These are phyloP conservation scores for Drosophila ohnishii DNA, from an alignment of 1,140 invertebrate genomes.

Conservation along the genomic window DNA sequence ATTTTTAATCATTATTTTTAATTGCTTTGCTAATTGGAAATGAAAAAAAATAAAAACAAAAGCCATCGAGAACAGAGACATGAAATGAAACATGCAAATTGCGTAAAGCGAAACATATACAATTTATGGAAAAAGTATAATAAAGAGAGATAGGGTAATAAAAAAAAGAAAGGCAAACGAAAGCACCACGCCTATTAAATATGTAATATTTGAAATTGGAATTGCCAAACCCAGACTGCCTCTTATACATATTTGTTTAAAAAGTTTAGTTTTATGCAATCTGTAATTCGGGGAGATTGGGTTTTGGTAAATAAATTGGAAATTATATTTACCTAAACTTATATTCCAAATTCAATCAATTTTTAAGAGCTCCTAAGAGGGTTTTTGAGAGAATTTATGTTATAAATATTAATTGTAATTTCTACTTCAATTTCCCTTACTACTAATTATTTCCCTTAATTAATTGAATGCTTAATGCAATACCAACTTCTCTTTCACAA, in stretches of 20 bases:
- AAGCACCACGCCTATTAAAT: constrained; percentile 36
- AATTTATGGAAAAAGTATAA: constrained; percentile 10
- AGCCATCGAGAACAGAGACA: constrained; percentile 14
- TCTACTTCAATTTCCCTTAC: not conserved
- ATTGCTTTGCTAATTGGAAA: constrained; percentile 69
- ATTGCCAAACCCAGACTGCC: not conserved
- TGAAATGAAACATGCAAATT: constrained; percentile 67
- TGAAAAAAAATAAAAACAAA: constrained; percentile 22
- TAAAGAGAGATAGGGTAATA: no score
- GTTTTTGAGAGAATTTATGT: no score
- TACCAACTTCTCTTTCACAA: not conserved
- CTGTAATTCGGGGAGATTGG: not conserved
- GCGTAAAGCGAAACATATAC: constrained; percentile 22
- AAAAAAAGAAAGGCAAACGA: constrained; percentile 18
- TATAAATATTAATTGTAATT: not conserved
- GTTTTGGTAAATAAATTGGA: not conserved
- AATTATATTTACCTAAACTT: not conserved
- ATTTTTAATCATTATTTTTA: constrained; percentile 73
- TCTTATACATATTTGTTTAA: constrained; percentile 4
- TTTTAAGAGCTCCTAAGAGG: not conserved
- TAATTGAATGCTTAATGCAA: constrained; percentile 5
- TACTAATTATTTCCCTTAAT: constrained; percentile 1
- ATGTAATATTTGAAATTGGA: constrained; percentile 26
- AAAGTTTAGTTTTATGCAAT: constrained; percentile 1
- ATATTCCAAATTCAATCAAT: not conserved